Conservation (phyloP, 2,797 vertebrate genomes). For the Malacoraja senta region DNA sequence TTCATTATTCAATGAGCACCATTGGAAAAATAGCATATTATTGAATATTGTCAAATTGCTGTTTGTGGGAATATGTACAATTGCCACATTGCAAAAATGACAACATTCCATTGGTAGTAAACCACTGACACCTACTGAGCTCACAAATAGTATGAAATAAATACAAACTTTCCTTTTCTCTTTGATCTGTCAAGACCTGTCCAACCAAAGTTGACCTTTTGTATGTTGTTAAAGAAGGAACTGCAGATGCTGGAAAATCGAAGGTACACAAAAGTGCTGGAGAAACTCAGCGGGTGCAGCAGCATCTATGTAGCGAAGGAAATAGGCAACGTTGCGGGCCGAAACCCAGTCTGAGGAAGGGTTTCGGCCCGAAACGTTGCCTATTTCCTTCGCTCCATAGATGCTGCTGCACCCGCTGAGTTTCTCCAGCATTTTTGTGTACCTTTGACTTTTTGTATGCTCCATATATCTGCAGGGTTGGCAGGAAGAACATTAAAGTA, state of each 20-base stretch:
- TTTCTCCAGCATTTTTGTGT: no score
- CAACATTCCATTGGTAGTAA: background rate
- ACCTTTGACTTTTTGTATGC: no score
- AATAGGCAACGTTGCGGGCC: no score
- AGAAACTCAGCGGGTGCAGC: no score
- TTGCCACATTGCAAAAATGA: background rate
- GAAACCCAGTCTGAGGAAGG: no score
- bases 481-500: background rate
- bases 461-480: background rate
- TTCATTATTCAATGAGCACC: background rate
- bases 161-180: background rate
- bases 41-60: background rate
- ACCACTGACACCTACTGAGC: background rate
- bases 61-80: background rate
- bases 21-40: background rate
- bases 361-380: no score
- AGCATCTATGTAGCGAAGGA: no score
- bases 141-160: background rate
- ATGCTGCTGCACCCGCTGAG: no score
- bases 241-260: no score
- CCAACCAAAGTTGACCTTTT: background rate
- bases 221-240: no score
- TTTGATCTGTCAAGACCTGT: background rate
- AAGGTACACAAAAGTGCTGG: no score
- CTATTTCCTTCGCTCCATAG: no score